Conservation (phyloP, 2,888 invertebrate genomes). For the Drosophila meridiana region DNA sequence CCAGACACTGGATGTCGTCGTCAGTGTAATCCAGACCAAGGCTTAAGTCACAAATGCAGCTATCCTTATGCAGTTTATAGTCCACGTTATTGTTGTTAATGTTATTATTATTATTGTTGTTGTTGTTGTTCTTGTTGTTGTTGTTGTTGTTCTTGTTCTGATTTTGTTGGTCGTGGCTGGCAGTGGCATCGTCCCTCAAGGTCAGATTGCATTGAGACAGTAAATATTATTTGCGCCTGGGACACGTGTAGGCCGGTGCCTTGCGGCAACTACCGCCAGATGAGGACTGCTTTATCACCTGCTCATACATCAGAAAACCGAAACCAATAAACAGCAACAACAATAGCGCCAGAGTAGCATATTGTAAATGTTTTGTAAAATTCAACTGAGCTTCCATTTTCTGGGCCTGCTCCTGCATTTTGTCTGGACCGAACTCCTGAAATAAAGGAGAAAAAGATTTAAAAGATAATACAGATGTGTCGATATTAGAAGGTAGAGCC, state of each 20-base stretch:
- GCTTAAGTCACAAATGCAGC: slow-evolving; percentile 59
- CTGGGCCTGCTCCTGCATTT: slow-evolving; percentile 83
- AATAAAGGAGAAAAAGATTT: not conserved
- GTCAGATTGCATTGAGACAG: slow-evolving; percentile 81
- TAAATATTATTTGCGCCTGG: slow-evolving; percentile 80
- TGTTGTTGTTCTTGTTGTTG: slow-evolving; percentile 11
- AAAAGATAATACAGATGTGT: too few species aligned
- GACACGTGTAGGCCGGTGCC: slow-evolving; percentile 39
- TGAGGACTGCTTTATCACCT: slow-evolving; percentile 42
- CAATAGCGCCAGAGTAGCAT: slow-evolving; percentile 86
- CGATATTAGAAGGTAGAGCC: too few species aligned
- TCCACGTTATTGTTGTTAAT: slow-evolving; percentile 32
- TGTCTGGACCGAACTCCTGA: slow-evolving; percentile 33
- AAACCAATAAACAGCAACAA: slow-evolving; percentile 84
- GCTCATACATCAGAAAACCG: slow-evolving; percentile 85
- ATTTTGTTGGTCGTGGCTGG: slow-evolving; percentile 41
- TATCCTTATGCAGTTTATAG: slow-evolving; percentile 29
- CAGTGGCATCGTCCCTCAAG: slow-evolving; percentile 71
- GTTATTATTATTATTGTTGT: slow-evolving; percentile 10
- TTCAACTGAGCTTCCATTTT: slow-evolving; percentile 86
- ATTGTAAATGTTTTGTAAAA: slow-evolving; percentile 86
- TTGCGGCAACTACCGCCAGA: slow-evolving; percentile 6
- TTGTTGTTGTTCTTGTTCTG: slow-evolving; percentile 12
- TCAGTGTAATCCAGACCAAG: slow-evolving; percentile 39
- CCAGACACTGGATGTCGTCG: slow-evolving; percentile 52